A percentile compares a stretch with the other conserved stretches of the same genome.
Evolutionary conservation across 2,113 vertebrate species (phyloP).

Genomic region (Coptodon rendalli): DNA sequence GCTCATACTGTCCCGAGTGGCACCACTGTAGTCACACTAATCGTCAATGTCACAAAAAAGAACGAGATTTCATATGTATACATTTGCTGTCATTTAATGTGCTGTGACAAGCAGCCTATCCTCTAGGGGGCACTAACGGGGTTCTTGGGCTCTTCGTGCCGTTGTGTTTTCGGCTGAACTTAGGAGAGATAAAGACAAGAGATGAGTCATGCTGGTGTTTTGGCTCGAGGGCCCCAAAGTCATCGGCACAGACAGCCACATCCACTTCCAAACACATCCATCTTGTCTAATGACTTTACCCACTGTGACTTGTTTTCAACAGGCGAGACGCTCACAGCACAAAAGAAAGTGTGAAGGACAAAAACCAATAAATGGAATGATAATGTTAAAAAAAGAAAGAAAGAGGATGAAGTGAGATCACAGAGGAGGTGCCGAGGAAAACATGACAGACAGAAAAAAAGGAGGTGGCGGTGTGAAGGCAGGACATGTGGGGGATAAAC

Average conservation of each 20-base stretch:
- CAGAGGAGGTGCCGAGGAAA: not conserved
- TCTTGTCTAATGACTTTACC: constrained; percentile 8
- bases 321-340: not conserved
- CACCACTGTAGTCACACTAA: not conserved
- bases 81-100: not conserved
- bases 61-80: not conserved
- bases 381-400: not conserved
- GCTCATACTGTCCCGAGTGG: not conserved
- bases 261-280: not conserved
- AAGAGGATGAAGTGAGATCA: not conserved
- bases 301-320: not conserved
- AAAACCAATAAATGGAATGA: not conserved
- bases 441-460: not conserved
- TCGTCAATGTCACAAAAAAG: not conserved
- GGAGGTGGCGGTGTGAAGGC: not conserved
- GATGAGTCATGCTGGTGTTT: not conserved
- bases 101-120: not conserved
- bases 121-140: not conserved
- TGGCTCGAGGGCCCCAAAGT: not conserved
- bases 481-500: not conserved
- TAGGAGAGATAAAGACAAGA: not conserved
- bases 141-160: not conserved
- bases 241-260: not conserved
- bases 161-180: not conserved
- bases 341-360: not conserved